phyloP scores from a whole-genome alignment of 2,113 vertebrate species.

The Sus scrofa region T2T-Sscrofa CM000818.6:47164001-47164500 shows the following conservation, averaged over 20 bases:
- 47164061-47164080: background rate
- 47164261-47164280: background rate
- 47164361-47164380: background rate
- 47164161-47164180: background rate
- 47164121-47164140: background rate
- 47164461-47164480: background rate
- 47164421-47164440: background rate
- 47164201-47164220: background rate
- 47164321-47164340: background rate
- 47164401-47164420: no score
- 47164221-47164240: background rate
- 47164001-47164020: background rate
- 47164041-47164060: background rate
- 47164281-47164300: background rate
- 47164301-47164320: background rate
- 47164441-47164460: background rate
- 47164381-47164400: no score
- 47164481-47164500: background rate
- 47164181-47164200: background rate
- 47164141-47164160: background rate
- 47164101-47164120: background rate
- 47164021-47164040: background rate
- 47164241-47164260: background rate
- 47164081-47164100: background rate
- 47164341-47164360: background rate